These are phyloP conservation scores for Eulithis prunata DNA, from an alignment of 2,888 invertebrate genomes.

Conservation along the genomic window DNA sequence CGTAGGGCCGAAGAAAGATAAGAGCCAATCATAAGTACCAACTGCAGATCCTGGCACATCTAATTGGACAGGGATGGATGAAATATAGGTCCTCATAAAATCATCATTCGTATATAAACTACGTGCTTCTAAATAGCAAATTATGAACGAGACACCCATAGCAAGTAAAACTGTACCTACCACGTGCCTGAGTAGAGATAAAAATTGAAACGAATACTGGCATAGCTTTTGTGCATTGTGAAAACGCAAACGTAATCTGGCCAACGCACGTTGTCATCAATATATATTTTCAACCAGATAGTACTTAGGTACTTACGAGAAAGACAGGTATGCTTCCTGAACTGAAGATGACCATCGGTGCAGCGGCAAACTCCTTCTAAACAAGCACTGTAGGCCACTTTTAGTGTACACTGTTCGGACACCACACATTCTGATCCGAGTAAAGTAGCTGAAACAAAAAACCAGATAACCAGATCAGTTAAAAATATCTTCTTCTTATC, in stretches of 20 bases:
- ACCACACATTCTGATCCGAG: conserved; percentile 93
- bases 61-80: conserved; percentile 9
- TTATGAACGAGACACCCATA: not conserved
- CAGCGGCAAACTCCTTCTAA: conserved; percentile 93
- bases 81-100: conserved; percentile 1
- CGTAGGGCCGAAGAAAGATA: not conserved
- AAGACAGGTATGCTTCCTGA: conserved; percentile 94
- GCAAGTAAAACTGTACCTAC: not conserved
- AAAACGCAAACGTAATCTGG: no score
- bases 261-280: no score
- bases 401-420: conserved; percentile 93
- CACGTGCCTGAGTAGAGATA: not conserved
- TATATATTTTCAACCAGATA: not conserved
- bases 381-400: conserved; percentile 95
- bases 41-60: not conserved
- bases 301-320: conserved; percentile 88
- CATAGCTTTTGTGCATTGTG: no score
- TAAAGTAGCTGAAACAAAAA: conserved; percentile 88
- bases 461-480: no score
- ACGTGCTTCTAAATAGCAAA: no score
- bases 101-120: not conserved
- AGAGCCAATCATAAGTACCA: conserved; percentile 3
- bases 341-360: conserved; percentile 92
- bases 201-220: not conserved
- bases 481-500: no score